Evolutionary conservation across 2,797 vertebrate genomes (phyloP).

Genomic region (Capromys pilorides): DNA sequence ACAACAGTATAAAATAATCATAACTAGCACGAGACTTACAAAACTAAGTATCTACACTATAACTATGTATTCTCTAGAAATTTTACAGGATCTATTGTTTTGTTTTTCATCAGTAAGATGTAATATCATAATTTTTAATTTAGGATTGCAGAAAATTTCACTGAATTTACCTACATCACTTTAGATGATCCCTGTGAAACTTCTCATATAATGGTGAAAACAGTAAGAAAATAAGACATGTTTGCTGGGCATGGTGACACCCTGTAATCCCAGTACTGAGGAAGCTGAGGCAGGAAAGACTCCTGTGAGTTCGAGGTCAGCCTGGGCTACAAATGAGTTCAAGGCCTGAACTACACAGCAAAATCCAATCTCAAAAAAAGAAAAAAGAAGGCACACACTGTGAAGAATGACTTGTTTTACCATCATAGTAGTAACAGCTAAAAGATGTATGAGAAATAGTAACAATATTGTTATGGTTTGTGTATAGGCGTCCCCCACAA

Average conservation of each 20-base stretch:
- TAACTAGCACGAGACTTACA: neutral
- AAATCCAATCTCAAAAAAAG: neutral
- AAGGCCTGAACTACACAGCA: neutral
- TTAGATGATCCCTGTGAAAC: constrained; percentile 3
- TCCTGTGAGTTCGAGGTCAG: too few species aligned
- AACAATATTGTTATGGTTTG: neutral
- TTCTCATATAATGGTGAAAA: neutral
- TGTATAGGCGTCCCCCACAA: too few species aligned
- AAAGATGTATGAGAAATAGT: neutral
- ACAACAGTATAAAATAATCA: constrained; percentile 11
- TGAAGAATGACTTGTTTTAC: constrained; percentile 8
- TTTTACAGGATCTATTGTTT: neutral
- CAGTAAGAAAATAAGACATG: neutral
- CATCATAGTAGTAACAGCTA: neutral
- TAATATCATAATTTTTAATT: constrained; percentile 30
- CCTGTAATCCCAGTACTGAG: neutral
- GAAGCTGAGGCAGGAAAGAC: neutral
- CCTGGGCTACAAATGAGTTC: neutral
- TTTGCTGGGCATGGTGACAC: neutral
- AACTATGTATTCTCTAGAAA: neutral
- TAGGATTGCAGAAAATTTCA: constrained; percentile 17
- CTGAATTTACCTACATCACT: neutral
- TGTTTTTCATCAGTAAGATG: neutral
- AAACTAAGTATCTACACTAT: neutral
- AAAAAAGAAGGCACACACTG: neutral